Evolutionary conservation across 2,888 invertebrate genomes (phyloP), one percentile per base, ranked within the genome.

Genomic region (Drosophila sordidula): DNA sequence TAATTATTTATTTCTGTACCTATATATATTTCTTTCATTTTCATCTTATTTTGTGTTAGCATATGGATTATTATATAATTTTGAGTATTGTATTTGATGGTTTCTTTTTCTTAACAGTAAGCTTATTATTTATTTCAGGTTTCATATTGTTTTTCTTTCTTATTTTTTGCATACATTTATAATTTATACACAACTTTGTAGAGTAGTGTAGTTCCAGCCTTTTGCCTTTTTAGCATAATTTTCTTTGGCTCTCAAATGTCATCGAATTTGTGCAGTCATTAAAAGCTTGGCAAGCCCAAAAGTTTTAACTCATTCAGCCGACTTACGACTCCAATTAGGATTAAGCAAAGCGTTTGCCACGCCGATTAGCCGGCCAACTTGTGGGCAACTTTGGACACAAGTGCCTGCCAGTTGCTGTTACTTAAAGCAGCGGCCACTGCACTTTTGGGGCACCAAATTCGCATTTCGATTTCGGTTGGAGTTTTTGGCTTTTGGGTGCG

Each of bases 301-400:
- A 78, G 64, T 70, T 83, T 83, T 46, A 62, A 61, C 80, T 76
- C 65, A 70, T 75, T 74, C 42, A 57, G 52, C 4, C 64, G 64
- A 62, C 59, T 80, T 67, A 46, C 49, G 74, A 16, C 55, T 70
- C 65, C 81, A 80, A 84, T 80, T 80, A 80, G 81, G 80, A 62
- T 84, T 80, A 80, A 42, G 62, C 52, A 51, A 47, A 56, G 18
- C 63, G 56, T 58, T 77, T 50, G 38, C 45, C 66, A 51, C 36
- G 45, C 46, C 66, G 81, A 66, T 78, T 69, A 80, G 69, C 29
- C 42, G 54, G 29, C 14, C 18, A 41, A 56, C 47, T 79, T 67
- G 54, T 44, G 62, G 39, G n/a, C 41, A 70, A 64, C 62, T 72
- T 80, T 61, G 44, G 59, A 46, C 58, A 55, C 67, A 73, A 83